Base-by-base conservation (phyloP, 2,888 invertebrate genomes). In the Eustalomyia histrio region DNA sequence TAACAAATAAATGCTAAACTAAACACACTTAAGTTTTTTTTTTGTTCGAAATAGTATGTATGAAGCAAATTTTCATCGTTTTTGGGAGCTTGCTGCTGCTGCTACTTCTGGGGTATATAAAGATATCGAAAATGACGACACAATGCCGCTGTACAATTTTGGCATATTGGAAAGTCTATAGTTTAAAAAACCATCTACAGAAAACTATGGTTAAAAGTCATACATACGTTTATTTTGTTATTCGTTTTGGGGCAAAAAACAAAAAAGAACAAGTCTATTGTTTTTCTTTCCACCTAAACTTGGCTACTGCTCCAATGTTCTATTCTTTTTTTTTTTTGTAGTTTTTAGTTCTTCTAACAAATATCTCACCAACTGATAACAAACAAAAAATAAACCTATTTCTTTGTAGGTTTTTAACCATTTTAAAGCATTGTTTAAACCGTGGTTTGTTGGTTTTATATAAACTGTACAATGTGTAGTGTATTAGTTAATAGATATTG, bases 1-100 rank as follows among this genome's bases (percentile, higher is more conserved):
- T 87, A 89, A 89, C 90, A 90, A 90, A 90, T 90, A 90, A 90
- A 90, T 89, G 88, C 88, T 78, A 78, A 87, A 87, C 89, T 89
- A 88, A 89, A 89, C 89, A 89, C 88, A 88, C 83, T 75, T 80
- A 83, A 80, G 61, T 83, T 76, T 76, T 81, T 61, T 33, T 65
- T 64, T 75, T 76, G 79, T 75, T 80, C 76, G 76, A 80, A 73
- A n/a, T n/a, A n/a, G n/a, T 58, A 72, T 68, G 33, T 24, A 55
- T 75, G 71, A 68, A 60, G 61, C 58, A 58, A 58, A 67, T 43
- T 29, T 67, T 75, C 57, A 18, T 57, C 24, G 63, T 16, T 24
- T 72, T 57, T 29, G 21, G 50, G 10, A 29, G 52, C 18, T 68
- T 53, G 53, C 63, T 43, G 39, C 58, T 63, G 65, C 58, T 61